phyloP scores from a whole-genome alignment of 2,797 vertebrate genomes.

The Pangasius larnaudii region DNA sequence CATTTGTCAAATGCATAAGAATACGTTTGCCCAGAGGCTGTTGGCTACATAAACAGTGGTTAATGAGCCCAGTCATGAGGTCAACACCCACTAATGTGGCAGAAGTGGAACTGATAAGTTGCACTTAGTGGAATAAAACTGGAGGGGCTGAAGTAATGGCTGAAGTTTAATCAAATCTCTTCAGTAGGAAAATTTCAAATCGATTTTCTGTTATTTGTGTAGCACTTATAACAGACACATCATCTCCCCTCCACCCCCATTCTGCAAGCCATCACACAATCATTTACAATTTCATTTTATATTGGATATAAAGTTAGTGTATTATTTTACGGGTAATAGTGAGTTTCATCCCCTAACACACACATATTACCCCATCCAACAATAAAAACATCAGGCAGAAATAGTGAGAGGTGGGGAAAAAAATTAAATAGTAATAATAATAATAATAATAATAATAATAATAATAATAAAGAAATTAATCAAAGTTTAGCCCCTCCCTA shows the following conservation, averaged over 20 bases:
- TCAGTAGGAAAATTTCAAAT: conserved; percentile 35
- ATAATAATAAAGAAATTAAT: not conserved
- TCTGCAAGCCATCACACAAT: conserved; percentile 1
- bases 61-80: conserved; percentile 51
- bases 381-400: conserved; percentile 15
- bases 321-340: conserved; percentile 28
- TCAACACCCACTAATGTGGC: conserved; percentile 43
- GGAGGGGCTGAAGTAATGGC: conserved; percentile 37
- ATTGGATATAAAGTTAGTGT: conserved; percentile 22
- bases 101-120: conserved; percentile 40
- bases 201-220: conserved; percentile 32
- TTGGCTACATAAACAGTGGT: conserved; percentile 36
- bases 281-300: conserved; percentile 38
- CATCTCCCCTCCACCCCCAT: conserved; percentile 9
- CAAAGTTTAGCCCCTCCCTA: not conserved
- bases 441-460: not conserved
- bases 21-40: conserved; percentile 42
- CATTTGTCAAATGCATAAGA: conserved; percentile 46
- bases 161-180: conserved; percentile 34
- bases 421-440: not conserved
- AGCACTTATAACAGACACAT: conserved; percentile 36
- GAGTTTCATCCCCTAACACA: conserved; percentile 10
- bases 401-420: not conserved
- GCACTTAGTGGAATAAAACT: conserved; percentile 40
- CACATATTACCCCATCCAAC: not conserved